Conservation (phyloP, 1,140 invertebrate genomes). For the Macrosteles quadrilineatus region DNA sequence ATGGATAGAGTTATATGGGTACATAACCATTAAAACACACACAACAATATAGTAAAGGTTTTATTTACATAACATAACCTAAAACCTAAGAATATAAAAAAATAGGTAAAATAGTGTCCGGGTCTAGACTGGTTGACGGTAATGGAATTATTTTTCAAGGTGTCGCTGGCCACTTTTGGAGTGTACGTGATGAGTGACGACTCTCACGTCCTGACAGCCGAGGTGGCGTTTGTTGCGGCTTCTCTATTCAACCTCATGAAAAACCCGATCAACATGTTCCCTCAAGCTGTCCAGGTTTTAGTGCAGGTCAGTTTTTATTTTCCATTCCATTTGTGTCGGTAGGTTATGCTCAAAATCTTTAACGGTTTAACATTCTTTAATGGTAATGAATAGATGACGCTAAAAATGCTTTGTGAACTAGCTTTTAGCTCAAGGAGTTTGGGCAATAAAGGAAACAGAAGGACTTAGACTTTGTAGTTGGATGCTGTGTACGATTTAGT, state of each 20-base stretch:
- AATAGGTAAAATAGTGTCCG: too few species aligned
- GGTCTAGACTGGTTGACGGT: too few species aligned
- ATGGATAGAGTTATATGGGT: too few species aligned
- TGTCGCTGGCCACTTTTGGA: conserved; percentile 26
- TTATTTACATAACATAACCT: too few species aligned
- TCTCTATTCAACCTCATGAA: conserved; percentile 62
- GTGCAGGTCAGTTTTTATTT: conserved; percentile 21
- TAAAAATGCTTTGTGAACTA: background rate
- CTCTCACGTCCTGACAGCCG: conserved; percentile 44
- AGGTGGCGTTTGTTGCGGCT: conserved; percentile 64
- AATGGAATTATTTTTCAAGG: too few species aligned
- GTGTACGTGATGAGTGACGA: conserved; percentile 30
- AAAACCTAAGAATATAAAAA: too few species aligned
- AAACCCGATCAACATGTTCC: conserved; percentile 47
- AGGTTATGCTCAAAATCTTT: background rate
- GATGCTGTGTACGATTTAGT: background rate
- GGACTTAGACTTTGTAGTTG: background rate
- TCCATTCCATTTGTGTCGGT: background rate
- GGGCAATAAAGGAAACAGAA: background rate
- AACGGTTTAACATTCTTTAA: background rate
- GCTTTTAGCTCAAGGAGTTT: background rate
- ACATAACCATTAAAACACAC: too few species aligned
- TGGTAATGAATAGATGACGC: background rate
- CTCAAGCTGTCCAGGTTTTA: conserved; percentile 40
- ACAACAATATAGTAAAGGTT: too few species aligned